Evolutionary conservation across 2,113 vertebrate genomes (phyloP), one percentile per base, ranked within the genome.

Genomic region (Pachyramphus minor): DNA sequence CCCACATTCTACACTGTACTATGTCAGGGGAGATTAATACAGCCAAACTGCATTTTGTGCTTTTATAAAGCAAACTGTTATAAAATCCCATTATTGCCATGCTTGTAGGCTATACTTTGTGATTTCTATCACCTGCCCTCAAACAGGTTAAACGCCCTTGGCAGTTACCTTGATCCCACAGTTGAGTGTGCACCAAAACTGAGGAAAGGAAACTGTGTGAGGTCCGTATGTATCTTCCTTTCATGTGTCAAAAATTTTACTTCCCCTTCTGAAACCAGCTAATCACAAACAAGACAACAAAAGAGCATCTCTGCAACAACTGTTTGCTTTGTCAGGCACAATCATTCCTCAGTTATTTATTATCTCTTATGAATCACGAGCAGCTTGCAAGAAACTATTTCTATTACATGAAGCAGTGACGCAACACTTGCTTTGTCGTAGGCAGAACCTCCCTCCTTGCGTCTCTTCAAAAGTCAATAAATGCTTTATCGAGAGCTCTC

Each of bases 281-380:
- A 91, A 92, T 75, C 81, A 93, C 47, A 92, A 84, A 50, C 56
- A 74, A 74, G 58, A 88, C 66, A 91, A 87, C 13, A 27, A 47
- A 91, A 67, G 16, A 73, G 30, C 24, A 84, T 60, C 71, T 83
- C 89, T 62, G 33, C 59, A 87, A 42, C 58, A 94, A 89, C 78
- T 12, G 9, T 50, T 77, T 83, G 81, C 75, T 95, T 93, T 17
- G 3, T 56, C 59, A 82, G 52, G 28, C 52, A 82, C 77, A 80
- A 60, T 64, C 60, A 68, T 74, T 90, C 69, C 83, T 79, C 81
- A 67, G 86, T 87, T 87, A 89, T 85, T 95, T 94, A 95, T 92
- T 89, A 89, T 88, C 84, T 80, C 53, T 18, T 49, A 42, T 42
- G 88, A 96, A 95, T 93, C 92, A 93, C 0, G 2, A 92, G 31